Evolutionary conservation across 2,888 invertebrate genomes (phyloP).

Genomic region (Poecilus cupreus): DNA sequence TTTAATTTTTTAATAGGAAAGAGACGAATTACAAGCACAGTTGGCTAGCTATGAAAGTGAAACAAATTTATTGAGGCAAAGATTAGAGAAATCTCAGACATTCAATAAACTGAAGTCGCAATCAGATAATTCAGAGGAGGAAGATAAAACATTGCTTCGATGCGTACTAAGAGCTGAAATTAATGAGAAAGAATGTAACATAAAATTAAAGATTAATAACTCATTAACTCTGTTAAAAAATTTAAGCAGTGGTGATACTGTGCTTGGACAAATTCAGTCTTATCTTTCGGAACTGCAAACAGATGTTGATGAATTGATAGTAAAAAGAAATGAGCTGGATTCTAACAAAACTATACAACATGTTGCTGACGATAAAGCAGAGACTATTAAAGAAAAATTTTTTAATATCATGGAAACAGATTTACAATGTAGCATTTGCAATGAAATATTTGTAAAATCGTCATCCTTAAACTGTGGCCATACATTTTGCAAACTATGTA

Average conservation of each 20-base stretch:
- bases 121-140: constrained; percentile 63
- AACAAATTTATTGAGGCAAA: constrained; percentile 73
- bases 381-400: constrained; percentile 63
- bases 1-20: constrained; percentile 69
- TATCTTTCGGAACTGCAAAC: constrained; percentile 72
- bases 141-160: constrained; percentile 30
- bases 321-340: constrained; percentile 72
- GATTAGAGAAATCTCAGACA: constrained; percentile 73
- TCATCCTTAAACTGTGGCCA: constrained; percentile 84
- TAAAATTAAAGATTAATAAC: constrained; percentile 71
- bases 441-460: constrained; percentile 83
- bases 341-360: constrained; percentile 60
- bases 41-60: constrained; percentile 71
- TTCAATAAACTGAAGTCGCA: constrained; percentile 72
- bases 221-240: constrained; percentile 72
- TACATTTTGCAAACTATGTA: constrained; percentile 84
- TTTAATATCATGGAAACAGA: constrained; percentile 78
- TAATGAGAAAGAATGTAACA: constrained; percentile 70
- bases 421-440: constrained; percentile 84
- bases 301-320: constrained; percentile 71
- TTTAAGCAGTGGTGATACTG: constrained; percentile 69
- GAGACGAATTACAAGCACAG: constrained; percentile 74
- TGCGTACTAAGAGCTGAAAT: constrained; percentile 71
- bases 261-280: constrained; percentile 70
- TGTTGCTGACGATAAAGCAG: constrained; percentile 59